phyloP scores from a whole-genome alignment of 2,888 invertebrate species.

The Dysmachus trigonus region DNA sequence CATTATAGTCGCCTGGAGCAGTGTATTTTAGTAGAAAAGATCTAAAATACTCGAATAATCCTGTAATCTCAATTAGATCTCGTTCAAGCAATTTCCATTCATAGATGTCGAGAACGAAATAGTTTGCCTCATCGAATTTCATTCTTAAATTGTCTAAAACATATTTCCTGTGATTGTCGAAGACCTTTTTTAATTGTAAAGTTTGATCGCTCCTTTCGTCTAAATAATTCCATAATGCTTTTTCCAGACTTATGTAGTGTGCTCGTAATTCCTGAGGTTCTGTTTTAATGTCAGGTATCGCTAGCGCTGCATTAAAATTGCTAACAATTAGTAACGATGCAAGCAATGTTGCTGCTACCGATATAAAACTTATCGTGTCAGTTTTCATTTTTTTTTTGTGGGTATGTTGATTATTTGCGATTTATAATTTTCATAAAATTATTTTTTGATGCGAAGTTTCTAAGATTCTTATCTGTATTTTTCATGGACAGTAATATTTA shows the following conservation, averaged over 20 bases:
- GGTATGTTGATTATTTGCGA: background rate
- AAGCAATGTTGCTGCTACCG: background rate
- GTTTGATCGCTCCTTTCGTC: conserved; percentile 54
- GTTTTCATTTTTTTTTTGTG: background rate
- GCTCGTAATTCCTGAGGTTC: conserved; percentile 70
- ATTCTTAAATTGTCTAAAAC: conserved; percentile 50
- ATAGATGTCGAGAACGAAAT: conserved; percentile 65
- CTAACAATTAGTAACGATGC: background rate
- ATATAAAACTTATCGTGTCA: background rate
- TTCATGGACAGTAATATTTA: background rate
- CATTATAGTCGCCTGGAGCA: conserved; percentile 63
- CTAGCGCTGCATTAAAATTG: conserved; percentile 23
- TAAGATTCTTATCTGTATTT: background rate
- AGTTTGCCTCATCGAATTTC: conserved; percentile 55
- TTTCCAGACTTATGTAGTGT: conserved; percentile 70
- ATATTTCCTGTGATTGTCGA: conserved; percentile 59
- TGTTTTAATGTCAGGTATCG: conserved; percentile 52
- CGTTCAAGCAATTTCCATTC: conserved; percentile 72
- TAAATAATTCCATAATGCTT: conserved; percentile 59
- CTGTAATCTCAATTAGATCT: conserved; percentile 71
- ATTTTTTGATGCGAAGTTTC: background rate
- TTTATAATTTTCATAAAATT: background rate
- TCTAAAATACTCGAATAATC: conserved; percentile 74
- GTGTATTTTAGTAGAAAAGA: conserved; percentile 63
- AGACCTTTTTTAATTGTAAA: conserved; percentile 59